A percentile compares a stretch with the other conserved stretches of the same genome.
Conservation (phyloP, 1,140 invertebrate species). For the Brachionus koreanus region DNA sequence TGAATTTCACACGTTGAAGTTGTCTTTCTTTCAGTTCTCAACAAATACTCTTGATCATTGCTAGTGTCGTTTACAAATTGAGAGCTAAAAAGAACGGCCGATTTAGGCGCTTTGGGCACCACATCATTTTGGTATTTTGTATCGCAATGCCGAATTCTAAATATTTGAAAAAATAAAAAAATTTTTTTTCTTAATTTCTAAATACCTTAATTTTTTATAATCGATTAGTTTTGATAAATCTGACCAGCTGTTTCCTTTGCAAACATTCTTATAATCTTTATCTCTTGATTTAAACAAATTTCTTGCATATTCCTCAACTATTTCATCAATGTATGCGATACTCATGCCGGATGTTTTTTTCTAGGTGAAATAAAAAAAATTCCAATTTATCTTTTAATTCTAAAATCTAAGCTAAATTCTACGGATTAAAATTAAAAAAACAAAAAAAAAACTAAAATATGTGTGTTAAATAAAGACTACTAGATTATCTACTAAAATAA, state of each 20-base stretch:
- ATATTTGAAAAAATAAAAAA: not conserved
- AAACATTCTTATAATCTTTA: conserved; percentile 20
- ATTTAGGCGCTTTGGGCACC: conserved; percentile 40
- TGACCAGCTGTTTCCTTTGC: conserved; percentile 23
- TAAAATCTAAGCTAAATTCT: not conserved
- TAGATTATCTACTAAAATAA: not conserved
- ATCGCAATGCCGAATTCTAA: not conserved
- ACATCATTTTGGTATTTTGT: not conserved
- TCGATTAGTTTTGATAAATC: conserved; percentile 26
- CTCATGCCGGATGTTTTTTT: conserved; percentile 26
- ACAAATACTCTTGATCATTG: conserved; percentile 59
- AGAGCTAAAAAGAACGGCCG: conserved; percentile 58
- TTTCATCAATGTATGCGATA: conserved; percentile 21
- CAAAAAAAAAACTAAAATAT: not conserved
- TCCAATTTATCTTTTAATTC: not conserved
- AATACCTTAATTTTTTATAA: conserved; percentile 33
- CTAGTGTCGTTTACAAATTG: conserved; percentile 60
- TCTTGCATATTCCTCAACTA: conserved; percentile 17
- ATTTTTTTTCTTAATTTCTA: not conserved
- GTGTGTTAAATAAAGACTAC: not conserved
- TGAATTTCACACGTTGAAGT: conserved; percentile 56
- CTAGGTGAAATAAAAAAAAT: conserved; percentile 11
- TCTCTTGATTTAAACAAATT: conserved; percentile 39
- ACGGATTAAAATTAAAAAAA: not conserved
- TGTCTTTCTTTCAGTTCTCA: conserved; percentile 60